Evolutionary conservation across 2,888 invertebrate species (phyloP).

Genomic region (Melieria crassipennis): DNA sequence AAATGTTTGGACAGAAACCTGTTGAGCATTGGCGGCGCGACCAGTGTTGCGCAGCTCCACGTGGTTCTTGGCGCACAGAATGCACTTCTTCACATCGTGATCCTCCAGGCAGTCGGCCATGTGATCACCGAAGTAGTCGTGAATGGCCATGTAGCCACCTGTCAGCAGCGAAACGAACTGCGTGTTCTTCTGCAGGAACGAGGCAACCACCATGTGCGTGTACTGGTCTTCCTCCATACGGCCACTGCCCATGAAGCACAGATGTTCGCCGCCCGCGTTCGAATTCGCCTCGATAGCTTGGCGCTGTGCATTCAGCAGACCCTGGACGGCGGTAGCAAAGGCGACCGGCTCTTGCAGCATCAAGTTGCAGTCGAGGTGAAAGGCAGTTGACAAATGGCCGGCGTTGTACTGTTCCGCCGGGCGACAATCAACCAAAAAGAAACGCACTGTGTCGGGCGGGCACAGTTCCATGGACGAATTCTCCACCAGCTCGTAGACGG

Average conservation of each 20-base stretch:
- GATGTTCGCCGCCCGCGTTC: constrained; percentile 85
- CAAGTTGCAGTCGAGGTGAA: constrained; percentile 96
- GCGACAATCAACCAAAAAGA: constrained; percentile 96
- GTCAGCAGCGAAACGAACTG: constrained; percentile 91
- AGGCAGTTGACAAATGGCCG: constrained; percentile 96
- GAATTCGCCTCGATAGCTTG: constrained; percentile 89
- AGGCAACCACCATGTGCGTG: constrained; percentile 98
- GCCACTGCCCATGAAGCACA: constrained; percentile 94
- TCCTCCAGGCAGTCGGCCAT: constrained; percentile 84
- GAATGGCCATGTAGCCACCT: constrained; percentile 89
- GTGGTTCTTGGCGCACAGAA: constrained; percentile 76
- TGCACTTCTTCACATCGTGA: constrained; percentile 82
- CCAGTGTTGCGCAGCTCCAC: constrained; percentile 36
- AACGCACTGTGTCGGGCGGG: constrained; percentile 77
- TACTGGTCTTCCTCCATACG: constrained; percentile 93
- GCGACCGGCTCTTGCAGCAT: constrained; percentile 97
- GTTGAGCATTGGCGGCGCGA: constrained; percentile 31
- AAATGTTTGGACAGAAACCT: constrained; percentile 4
- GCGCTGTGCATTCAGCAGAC: constrained; percentile 83
- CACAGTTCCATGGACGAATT: constrained; percentile 76
- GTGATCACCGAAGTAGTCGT: constrained; percentile 84
- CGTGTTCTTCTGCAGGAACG: constrained; percentile 92
- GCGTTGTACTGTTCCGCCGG: constrained; percentile 97
- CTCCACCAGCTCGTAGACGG: constrained; percentile 90
- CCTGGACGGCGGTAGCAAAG: constrained; percentile 94